phyloP scores from a whole-genome alignment of 2,888 invertebrate genomes.

The Capitulum mitella region DNA sequence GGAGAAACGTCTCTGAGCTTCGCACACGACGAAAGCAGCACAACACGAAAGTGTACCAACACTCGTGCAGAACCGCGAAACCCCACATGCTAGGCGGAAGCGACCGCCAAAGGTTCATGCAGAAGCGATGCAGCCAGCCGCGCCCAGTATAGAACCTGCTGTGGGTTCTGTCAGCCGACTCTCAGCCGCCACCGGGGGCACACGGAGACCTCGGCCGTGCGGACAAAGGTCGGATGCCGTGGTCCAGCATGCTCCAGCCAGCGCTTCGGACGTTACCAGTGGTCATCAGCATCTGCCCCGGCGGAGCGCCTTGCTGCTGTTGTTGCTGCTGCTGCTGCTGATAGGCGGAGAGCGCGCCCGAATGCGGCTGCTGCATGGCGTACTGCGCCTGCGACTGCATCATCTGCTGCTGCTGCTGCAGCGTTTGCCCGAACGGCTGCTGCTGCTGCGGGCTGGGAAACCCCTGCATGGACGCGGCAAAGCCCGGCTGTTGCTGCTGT shows the following conservation, averaged over 20 bases:
- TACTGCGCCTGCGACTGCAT: background rate
- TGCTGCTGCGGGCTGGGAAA: conserved; percentile 1
- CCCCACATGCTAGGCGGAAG: background rate
- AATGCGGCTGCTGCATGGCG: background rate
- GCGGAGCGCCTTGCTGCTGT: background rate
- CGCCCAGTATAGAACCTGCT: background rate
- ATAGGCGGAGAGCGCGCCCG: no score
- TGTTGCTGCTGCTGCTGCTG: background rate
- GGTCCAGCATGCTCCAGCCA: no score
- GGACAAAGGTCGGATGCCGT: no score
- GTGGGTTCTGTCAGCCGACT: background rate
- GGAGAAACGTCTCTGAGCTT: no score
- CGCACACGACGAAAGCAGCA: no score
- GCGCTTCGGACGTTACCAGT: background rate
- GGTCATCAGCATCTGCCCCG: background rate
- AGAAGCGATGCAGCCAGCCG: background rate
- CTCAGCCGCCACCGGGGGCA: background rate
- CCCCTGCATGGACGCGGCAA: background rate
- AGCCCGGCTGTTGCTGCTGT: background rate
- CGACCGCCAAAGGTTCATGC: background rate
- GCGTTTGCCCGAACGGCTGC: background rate
- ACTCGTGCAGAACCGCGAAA: no score
- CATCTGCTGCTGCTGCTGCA: conserved; percentile 19
- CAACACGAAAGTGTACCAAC: no score
- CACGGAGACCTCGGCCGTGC: background rate